Evolutionary conservation across 2,113 vertebrate genomes (phyloP).

Genomic region (Lethenteron reissneri): DNA sequence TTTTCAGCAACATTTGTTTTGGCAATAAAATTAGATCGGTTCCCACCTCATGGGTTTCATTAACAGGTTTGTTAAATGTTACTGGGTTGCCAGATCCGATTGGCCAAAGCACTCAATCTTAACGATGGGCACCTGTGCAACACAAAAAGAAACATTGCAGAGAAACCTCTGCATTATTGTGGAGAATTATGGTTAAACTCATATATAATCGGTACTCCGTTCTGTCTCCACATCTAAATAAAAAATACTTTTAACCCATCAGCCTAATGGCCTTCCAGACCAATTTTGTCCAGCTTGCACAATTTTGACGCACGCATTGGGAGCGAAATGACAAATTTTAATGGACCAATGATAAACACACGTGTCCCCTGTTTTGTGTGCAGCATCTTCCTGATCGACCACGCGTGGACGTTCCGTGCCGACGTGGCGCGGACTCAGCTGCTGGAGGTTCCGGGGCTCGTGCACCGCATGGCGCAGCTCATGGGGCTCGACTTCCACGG

Average conservation of each 20-base stretch:
- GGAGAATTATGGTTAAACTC: too few species aligned
- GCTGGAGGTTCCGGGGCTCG: slow-evolving; percentile 38
- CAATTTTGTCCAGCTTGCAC: not conserved
- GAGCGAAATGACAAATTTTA: not conserved
- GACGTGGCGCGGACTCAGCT: slow-evolving; percentile 45
- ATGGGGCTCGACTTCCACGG: slow-evolving; percentile 59
- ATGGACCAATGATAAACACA: not conserved
- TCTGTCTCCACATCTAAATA: not conserved
- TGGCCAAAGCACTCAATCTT: too few species aligned
- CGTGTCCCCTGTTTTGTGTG: slow-evolving; percentile 3
- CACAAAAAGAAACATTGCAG: too few species aligned
- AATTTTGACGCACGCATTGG: not conserved
- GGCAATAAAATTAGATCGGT: too few species aligned
- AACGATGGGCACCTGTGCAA: too few species aligned
- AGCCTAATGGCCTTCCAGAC: not conserved
- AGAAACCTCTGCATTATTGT: too few species aligned
- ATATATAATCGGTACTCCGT: not conserved
- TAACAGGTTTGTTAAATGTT: too few species aligned
- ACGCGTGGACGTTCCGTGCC: slow-evolving; percentile 61
- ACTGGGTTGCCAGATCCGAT: too few species aligned
- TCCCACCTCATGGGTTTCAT: too few species aligned
- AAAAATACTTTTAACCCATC: not conserved
- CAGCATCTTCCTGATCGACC: slow-evolving; percentile 74
- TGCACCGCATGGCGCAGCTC: slow-evolving; percentile 54
- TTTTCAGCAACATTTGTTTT: too few species aligned